Base-by-base conservation (phyloP, 2,888 invertebrate genomes). In the Oxycera nigricornis region DNA sequence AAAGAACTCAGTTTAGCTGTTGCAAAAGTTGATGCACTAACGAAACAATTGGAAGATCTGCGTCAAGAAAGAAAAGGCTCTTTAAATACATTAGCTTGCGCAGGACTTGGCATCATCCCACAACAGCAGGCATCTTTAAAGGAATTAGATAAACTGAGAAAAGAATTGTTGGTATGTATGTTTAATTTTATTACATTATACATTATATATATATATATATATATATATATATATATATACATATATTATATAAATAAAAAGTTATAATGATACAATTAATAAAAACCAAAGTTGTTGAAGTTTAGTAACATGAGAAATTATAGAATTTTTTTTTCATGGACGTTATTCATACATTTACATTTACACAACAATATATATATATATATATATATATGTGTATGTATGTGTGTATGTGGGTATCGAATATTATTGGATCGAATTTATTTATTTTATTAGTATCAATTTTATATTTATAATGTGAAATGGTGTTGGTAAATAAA, bases 1-100 rank as follows among this genome's bases (percentile, higher is more conserved):
- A 97, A 97, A 86, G 97, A 98, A 87, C 87, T 98, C 77, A 94
- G 96, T 74, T 87, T 96, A 89, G 98, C 98, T n/a, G 97, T 98
- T 83, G 94, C 95, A 82, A 96, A 97, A 87, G 98, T 98, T 82
- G 97, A 98, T 83, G 96, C 97, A 86, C 88, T 98, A 83, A 97
- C 96, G 77, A 88, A 94, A 80, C 97, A 98, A 87, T 88, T 98
- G 79, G 98, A 98, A 84, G 96, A 97, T 82, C 87, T 98, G 79
- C 88, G 94, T 80, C 84, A 92, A 79, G 90, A 92, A 73, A 86
- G 92, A 82, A 87, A 88, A 57, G 89, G 89, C 80, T 88, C 89
- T 4, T 86, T 88, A 75, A 85, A 85, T 79, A n/a, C n/a, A n/a
- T n/a, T n/a, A n/a, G n/a, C n/a, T n/a, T n/a, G n/a, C n/a, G n/a